These are phyloP conservation scores for Bellardia pandia DNA, from an alignment of 2,888 invertebrate species.

Conservation along the genomic window DNA sequence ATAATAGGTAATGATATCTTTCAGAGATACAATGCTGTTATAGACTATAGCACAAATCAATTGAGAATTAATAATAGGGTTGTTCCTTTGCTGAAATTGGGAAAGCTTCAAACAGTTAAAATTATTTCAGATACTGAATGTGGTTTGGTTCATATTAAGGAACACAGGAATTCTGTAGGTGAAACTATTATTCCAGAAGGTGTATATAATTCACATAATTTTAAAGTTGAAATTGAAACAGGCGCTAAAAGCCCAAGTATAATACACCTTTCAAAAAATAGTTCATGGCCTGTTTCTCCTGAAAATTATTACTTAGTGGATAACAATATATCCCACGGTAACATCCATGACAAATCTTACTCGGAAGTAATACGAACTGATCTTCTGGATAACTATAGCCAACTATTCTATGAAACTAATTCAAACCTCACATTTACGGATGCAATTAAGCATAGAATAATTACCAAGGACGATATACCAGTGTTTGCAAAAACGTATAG, in stretches of 20 bases:
- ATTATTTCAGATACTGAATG: conserved; percentile 17
- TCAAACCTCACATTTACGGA: conserved; percentile 37
- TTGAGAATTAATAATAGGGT: no score
- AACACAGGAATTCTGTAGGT: background rate
- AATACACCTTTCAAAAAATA: conserved; percentile 11
- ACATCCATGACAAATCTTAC: background rate
- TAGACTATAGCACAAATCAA: no score
- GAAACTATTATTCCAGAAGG: conserved; percentile 2
- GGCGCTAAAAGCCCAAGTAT: background rate
- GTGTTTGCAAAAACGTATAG: no score
- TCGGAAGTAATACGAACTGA: conserved; percentile 4
- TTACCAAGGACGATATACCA: background rate
- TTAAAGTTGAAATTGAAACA: conserved; percentile 5
- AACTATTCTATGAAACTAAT: conserved; percentile 22
- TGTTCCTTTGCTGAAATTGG: background rate
- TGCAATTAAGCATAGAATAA: conserved; percentile 34
- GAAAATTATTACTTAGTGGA: conserved; percentile 32
- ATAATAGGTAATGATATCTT: no score
- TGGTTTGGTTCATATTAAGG: conserved; percentile 21
- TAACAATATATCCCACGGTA: background rate
- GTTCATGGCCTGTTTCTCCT: conserved; percentile 40
- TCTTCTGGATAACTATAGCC: background rate
- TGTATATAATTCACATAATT: background rate
- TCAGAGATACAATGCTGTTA: no score
- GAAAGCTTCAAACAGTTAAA: conserved; percentile 1